Conservation (phyloP, 2,113 vertebrate species). For the Silurus meridionalis region DNA sequence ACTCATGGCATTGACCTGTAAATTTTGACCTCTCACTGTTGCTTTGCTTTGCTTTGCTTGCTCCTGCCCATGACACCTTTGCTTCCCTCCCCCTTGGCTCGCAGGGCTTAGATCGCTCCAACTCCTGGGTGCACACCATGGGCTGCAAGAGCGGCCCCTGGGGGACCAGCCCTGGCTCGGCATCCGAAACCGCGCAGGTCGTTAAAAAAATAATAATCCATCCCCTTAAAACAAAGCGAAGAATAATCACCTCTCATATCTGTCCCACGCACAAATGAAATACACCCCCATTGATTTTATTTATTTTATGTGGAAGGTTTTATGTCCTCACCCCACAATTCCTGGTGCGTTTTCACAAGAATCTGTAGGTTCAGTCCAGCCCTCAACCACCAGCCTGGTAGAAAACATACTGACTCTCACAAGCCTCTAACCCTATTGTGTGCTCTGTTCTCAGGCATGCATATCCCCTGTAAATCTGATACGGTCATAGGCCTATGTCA, state of each 20-base stretch:
- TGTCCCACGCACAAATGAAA: slow-evolving; percentile 22
- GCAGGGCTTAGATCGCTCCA: slow-evolving; percentile 99
- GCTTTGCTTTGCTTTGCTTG: slow-evolving; percentile 68
- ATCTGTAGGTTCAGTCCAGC: slow-evolving; percentile 47
- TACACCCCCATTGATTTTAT: background rate
- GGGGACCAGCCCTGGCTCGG: slow-evolving; percentile 97
- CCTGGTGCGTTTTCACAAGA: slow-evolving; percentile 46
- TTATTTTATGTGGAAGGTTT: background rate
- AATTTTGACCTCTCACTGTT: slow-evolving; percentile 77
- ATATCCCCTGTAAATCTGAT: background rate
- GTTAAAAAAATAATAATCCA: slow-evolving; percentile 75
- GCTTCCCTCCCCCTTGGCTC: slow-evolving; percentile 81
- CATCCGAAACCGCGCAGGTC: slow-evolving; percentile 97
- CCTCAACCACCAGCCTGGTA: slow-evolving; percentile 49
- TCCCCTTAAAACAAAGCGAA: background rate
- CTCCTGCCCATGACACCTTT: slow-evolving; percentile 76
- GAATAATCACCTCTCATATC: slow-evolving; percentile 50
- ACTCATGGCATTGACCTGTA: slow-evolving; percentile 62
- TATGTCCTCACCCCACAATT: slow-evolving; percentile 2
- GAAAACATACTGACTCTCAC: background rate
- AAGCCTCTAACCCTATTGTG: slow-evolving; percentile 11
- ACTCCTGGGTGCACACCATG: slow-evolving; percentile 99
- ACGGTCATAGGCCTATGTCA: background rate
- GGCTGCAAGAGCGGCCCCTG: slow-evolving; percentile 97
- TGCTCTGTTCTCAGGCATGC: background rate